Evolutionary conservation across 2,797 vertebrate genomes (phyloP).

Genomic region (Alectoris magna): DNA sequence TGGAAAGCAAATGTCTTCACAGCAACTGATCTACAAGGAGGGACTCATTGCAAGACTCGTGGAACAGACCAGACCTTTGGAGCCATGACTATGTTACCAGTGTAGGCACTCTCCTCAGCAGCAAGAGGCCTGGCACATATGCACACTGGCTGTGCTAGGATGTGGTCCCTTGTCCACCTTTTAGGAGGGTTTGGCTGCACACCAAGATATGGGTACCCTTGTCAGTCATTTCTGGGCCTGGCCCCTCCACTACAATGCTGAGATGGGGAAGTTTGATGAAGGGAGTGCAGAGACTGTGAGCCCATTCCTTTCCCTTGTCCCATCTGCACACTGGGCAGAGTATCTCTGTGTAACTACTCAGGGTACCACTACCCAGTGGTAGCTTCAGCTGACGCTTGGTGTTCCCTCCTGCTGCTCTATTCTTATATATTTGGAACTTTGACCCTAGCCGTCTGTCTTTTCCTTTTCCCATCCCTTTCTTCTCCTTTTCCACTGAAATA

Average conservation of each 20-base stretch:
- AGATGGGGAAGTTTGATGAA: background rate
- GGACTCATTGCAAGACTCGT: background rate
- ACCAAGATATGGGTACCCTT: background rate
- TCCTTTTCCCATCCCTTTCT: background rate
- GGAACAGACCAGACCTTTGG: background rate
- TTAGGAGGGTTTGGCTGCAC: background rate
- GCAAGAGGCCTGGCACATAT: background rate
- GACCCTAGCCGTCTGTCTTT: background rate
- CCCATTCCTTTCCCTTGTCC: background rate
- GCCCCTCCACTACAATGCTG: background rate
- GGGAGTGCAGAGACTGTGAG: fast-evolving
- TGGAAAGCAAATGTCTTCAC: fast-evolving
- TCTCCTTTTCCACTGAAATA: background rate
- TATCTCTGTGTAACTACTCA: background rate
- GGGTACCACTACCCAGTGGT: background rate
- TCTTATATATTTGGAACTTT: background rate
- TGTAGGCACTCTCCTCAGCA: background rate
- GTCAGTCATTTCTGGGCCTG: background rate
- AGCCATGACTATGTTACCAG: background rate
- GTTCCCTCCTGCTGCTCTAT: background rate
- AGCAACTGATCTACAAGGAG: background rate
- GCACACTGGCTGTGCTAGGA: background rate
- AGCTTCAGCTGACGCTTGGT: background rate
- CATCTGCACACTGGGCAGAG: fast-evolving
- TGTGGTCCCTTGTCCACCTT: background rate